phyloP scores from a whole-genome alignment of 2,113 vertebrate genomes.

The Leptodactylus fuscus region DNA sequence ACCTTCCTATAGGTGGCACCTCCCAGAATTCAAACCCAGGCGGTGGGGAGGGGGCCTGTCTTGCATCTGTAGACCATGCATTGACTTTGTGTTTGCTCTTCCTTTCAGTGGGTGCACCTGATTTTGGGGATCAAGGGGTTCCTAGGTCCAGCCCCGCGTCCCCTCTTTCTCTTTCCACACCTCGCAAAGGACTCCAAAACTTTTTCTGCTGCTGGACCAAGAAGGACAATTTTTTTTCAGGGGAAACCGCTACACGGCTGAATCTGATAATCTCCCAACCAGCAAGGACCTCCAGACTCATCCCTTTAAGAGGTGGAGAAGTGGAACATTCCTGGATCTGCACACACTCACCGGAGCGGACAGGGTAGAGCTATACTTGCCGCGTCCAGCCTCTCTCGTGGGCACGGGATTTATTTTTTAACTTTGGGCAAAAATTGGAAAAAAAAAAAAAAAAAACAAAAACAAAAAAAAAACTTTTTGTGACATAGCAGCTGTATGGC shows the following conservation, averaged over 20 bases:
- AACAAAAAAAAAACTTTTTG: neutral
- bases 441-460: neutral
- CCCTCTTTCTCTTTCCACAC: constrained; percentile 39
- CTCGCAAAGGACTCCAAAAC: constrained; percentile 39
- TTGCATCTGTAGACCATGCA: neutral
- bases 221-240: constrained; percentile 50
- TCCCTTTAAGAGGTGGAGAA: neutral
- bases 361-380: constrained; percentile 61
- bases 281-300: constrained; percentile 41
- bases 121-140: constrained; percentile 39
- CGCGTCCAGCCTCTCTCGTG: constrained; percentile 56
- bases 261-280: constrained; percentile 45
- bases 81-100: constrained; percentile 22
- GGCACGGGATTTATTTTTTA: constrained; percentile 73
- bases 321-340: constrained; percentile 48
- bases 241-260: constrained; percentile 19
- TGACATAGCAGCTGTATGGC: neutral
- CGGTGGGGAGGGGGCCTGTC: neutral
- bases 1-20: neutral
- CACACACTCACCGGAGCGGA: constrained; percentile 39
- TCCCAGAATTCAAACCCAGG: constrained; percentile 29
- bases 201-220: constrained; percentile 59
- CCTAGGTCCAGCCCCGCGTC: constrained; percentile 7
- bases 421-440: constrained; percentile 66
- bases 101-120: constrained; percentile 43